Evolutionary conservation across 2,888 invertebrate species (phyloP).

Genomic region (Drosophila demipolita): DNA sequence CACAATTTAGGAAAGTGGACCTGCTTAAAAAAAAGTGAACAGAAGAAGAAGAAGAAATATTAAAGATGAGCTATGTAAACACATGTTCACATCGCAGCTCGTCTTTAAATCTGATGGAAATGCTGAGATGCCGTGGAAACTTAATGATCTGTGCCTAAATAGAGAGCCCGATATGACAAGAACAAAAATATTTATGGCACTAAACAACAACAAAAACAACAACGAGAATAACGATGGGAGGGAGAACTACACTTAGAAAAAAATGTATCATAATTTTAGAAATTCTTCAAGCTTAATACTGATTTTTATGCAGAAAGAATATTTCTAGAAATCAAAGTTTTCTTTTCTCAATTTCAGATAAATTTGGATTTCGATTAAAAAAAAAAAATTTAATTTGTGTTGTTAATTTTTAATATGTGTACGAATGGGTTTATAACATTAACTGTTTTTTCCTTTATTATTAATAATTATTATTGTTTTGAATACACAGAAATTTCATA

Average conservation of each 20-base stretch:
- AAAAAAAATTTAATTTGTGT: too few relatives aligned
- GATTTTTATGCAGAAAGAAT: not conserved
- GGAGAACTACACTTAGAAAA: conserved; percentile 36
- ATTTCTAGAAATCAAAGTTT: not conserved
- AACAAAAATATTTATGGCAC: conserved; percentile 69
- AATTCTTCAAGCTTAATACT: not conserved
- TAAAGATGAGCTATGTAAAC: conserved; percentile 26
- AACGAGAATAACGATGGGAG: conserved; percentile 23
- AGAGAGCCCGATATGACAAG: conserved; percentile 74
- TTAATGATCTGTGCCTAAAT: conserved; percentile 80
- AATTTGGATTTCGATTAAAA: too few relatives aligned
- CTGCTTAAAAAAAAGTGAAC: not conserved
- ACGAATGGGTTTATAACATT: too few relatives aligned
- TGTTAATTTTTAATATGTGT: too few relatives aligned
- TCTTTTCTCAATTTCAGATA: not conserved
- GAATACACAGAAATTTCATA: too few relatives aligned
- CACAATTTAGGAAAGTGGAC: conserved; percentile 4
- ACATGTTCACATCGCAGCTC: conserved; percentile 52
- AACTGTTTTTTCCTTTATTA: too few relatives aligned
- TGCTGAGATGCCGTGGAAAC: conserved; percentile 59
- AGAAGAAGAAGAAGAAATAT: not conserved
- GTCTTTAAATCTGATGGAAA: conserved; percentile 73
- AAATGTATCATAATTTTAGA: not conserved
- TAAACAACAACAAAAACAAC: conserved; percentile 57
- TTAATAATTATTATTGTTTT: too few relatives aligned